Evolutionary conservation across 2,113 vertebrate species (phyloP).

Genomic region (Tor tambroides): DNA sequence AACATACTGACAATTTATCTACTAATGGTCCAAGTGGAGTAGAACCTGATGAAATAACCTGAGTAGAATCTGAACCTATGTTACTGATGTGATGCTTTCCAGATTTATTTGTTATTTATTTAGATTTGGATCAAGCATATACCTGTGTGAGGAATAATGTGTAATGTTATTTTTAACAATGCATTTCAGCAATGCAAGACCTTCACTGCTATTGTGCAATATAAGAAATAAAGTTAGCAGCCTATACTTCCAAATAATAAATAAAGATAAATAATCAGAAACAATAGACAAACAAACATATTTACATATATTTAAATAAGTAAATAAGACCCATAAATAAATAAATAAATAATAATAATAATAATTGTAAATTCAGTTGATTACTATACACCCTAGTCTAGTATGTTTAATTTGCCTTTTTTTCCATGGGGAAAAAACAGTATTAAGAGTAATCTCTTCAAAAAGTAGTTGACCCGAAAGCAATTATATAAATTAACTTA

Average conservation of each 20-base stretch:
- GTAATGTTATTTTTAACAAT: background rate
- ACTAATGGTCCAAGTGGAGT: background rate
- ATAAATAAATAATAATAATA: no score
- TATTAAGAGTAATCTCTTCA: background rate
- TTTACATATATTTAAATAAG: background rate
- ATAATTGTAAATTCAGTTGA: no score
- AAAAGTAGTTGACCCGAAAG: background rate
- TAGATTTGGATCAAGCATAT: background rate
- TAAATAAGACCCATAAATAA: no score
- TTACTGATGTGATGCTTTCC: background rate
- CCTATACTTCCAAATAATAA: background rate
- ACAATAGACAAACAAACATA: background rate
- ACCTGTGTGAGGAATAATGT: background rate
- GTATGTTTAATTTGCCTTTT: no score
- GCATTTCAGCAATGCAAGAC: background rate
- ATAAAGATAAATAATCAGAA: background rate
- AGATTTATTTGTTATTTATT: background rate
- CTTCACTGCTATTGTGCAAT: background rate
- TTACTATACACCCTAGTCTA: no score
- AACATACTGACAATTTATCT: background rate
- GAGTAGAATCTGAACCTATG: background rate
- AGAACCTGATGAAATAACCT: background rate
- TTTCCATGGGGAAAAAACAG: background rate
- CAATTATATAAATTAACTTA: no score
- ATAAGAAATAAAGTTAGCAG: background rate